Percentiles rank a stretch among this genome's conserved stretches.
Evolutionary conservation across 2,113 vertebrate species (phyloP).

Genomic region (Tursiops truncatus): DNA sequence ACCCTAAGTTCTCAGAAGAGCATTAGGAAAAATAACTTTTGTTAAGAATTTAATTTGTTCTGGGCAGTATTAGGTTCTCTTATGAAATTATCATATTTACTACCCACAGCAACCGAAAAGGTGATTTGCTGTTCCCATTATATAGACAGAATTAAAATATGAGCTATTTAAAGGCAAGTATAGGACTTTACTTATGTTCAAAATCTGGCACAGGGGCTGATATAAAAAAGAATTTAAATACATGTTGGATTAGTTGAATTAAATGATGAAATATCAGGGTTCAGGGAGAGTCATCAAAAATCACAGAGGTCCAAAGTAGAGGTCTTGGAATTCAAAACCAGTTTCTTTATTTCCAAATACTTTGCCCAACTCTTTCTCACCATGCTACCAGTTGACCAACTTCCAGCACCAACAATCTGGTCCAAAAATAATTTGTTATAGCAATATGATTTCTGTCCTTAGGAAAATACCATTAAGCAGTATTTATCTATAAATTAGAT

Average conservation of each 20-base stretch:
- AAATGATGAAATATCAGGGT: neutral
- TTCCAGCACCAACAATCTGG: neutral
- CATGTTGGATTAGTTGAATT: neutral
- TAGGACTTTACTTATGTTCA: neutral
- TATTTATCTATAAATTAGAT: neutral
- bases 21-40: neutral
- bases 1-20: neutral
- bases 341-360: neutral
- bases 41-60: conserved; percentile 2
- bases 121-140: neutral
- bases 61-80: neutral
- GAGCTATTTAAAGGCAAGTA: neutral
- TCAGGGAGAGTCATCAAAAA: neutral
- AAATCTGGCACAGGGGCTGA: neutral
- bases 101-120: neutral
- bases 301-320: neutral
- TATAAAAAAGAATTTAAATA: neutral
- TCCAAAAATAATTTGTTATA: neutral
- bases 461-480: neutral
- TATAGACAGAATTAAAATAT: neutral
- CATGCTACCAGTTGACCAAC: neutral
- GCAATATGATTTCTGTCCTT: neutral
- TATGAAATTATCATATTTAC: neutral
- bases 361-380: neutral
- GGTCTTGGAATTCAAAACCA: neutral